These are phyloP conservation scores for Xestia rhomboidea DNA, from an alignment of 2,888 invertebrate species.

Conservation along the genomic window DNA sequence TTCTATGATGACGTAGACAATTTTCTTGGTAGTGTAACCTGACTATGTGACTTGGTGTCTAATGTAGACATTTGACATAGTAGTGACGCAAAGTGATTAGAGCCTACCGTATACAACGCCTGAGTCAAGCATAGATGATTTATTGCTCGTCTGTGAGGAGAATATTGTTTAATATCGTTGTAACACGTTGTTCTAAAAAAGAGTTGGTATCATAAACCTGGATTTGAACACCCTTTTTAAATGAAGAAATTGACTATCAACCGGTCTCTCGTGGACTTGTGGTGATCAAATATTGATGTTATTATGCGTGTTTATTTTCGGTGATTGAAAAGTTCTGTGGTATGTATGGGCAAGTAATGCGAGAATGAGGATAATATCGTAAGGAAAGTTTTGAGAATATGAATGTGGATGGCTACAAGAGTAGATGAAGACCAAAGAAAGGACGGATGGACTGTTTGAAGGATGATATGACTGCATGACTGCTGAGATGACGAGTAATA, in stretches of 20 bases:
- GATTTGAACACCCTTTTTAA: background rate
- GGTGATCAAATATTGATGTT: background rate
- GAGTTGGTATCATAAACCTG: background rate
- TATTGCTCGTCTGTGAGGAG: constrained; percentile 30
- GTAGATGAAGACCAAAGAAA: background rate
- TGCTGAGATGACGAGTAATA: background rate
- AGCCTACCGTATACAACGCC: constrained; percentile 43
- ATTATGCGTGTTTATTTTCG: background rate
- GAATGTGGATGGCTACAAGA: background rate
- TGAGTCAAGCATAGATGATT: constrained; percentile 44
- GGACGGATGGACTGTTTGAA: too few species aligned
- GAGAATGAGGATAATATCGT: background rate
- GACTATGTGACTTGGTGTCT: constrained; percentile 51
- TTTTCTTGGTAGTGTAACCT: constrained; percentile 39
- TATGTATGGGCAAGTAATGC: too few species aligned
- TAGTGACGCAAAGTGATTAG: constrained; percentile 60
- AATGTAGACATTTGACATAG: constrained; percentile 44
- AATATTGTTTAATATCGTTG: constrained; percentile 18
- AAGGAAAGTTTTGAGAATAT: background rate
- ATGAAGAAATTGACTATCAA: background rate
- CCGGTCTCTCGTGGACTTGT: background rate
- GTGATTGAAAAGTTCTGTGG: background rate
- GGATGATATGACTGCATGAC: too few species aligned
- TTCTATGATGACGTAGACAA: constrained; percentile 19
- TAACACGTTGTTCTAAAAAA: constrained; percentile 2